Evolutionary conservation across 2,888 invertebrate genomes (phyloP), one percentile per base, ranked within the genome.

Genomic region (Hoplodrina blanda): DNA sequence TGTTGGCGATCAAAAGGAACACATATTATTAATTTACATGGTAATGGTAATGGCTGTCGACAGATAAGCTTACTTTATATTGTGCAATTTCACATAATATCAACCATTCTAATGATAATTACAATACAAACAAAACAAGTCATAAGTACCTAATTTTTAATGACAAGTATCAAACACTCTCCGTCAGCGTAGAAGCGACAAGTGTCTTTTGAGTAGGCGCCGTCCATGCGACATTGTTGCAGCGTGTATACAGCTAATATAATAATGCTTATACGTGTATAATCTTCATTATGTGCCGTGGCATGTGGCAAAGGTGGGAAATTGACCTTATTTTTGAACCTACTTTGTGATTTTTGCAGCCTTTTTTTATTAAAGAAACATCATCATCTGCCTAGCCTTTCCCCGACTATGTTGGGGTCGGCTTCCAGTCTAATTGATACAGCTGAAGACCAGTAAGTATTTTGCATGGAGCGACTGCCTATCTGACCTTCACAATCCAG

Each of bases 171-270:
- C 93, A 94, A 94, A 73, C 15, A 7, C 6, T 5, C 5, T 6
- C 57, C 0, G 1, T 49, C 62, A 87, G 76, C 11, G 82, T 88
- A 83, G 62, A 84, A 85, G 88, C 88, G 89, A 89, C 92, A 90
- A 93, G 94, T 92, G 93, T 89, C 89, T 89, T 87, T 92, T 84
- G 86, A 94, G 94, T 83, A 90, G 91, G 84, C 87, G 85, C 83
- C 86, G 84, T 66, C 74, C 80, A 77, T 68, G 90, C 88, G 90
- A 90, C 91, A 93, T 94, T 94, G 94, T 93, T 90, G 89, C 89
- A 89, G 83, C 88, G 76, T 88, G 89, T 90, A 89, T 86, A 89
- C 88, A 88, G 90, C 90, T 92, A 92, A 92, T 91, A 89, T 86
- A 89, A 90, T 90, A 89, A 89, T 87, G 83, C 80, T 83, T 86